phyloP scores from a whole-genome alignment of 1,140 invertebrate genomes.

The Caenorhabditis brenneri region DNA sequence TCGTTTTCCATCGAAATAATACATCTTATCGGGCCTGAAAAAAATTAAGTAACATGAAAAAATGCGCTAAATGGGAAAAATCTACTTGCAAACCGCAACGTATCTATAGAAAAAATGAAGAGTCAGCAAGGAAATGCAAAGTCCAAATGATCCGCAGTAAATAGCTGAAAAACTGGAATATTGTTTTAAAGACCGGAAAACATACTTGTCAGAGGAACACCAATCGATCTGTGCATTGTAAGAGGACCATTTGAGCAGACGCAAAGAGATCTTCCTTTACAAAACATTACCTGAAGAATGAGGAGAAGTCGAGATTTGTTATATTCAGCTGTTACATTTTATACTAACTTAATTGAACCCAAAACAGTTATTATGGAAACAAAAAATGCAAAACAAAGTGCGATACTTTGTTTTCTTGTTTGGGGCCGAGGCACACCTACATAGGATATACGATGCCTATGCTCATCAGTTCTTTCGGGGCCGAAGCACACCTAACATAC shows the following conservation, averaged over 20 bases:
- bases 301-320: no score
- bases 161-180: not conserved
- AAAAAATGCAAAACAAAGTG: no score
- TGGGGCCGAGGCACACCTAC: no score
- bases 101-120: constrained; percentile 12
- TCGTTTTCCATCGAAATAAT: not conserved
- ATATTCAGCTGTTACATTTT: no score
- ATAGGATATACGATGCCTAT: no score
- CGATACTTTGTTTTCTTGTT: no score
- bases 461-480: no score
- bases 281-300: not conserved
- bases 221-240: not conserved
- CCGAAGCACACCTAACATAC: no score
- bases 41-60: not conserved
- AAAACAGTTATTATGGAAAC: no score
- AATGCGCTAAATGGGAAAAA: no score
- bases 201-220: not conserved
- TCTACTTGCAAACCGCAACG: constrained; percentile 3
- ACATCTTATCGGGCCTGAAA: not conserved
- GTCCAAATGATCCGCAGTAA: not conserved
- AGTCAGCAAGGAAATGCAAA: not conserved
- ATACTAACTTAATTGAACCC: no score
- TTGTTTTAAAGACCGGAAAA: not conserved
- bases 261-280: not conserved
- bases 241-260: not conserved